These are phyloP conservation scores for Aphelinus atriplicis DNA, from an alignment of 1,140 invertebrate species.

Conservation along the genomic window DNA sequence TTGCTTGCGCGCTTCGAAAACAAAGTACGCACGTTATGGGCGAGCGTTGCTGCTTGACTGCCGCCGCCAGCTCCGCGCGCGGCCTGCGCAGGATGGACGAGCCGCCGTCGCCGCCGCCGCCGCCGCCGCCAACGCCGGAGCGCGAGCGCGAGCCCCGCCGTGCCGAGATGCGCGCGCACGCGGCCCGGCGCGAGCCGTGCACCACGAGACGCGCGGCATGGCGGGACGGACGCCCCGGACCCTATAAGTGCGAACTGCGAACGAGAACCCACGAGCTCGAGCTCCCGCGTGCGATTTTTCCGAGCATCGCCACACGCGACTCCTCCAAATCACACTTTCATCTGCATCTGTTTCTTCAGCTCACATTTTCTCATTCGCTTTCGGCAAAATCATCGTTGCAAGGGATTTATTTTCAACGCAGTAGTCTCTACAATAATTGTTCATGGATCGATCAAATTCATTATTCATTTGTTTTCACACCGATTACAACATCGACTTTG, in stretches of 20 bases:
- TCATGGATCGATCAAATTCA: no score
- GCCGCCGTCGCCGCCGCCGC: constrained; percentile 51
- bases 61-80: constrained; percentile 35
- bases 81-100: constrained; percentile 37
- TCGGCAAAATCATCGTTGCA: no score
- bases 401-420: no score
- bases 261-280: constrained; percentile 60
- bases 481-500: no score
- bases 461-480: no score
- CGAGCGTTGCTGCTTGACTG: not conserved
- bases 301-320: no score
- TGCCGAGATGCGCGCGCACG: constrained; percentile 58
- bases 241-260: constrained; percentile 76
- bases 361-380: no score
- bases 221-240: constrained; percentile 68
- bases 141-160: constrained; percentile 22
- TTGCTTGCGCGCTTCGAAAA: no score
- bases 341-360: no score
- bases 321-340: no score
- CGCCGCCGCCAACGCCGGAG: constrained; percentile 47
- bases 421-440: no score
- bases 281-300: not conserved
- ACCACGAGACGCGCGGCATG: constrained; percentile 27
- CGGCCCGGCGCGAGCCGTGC: constrained; percentile 2
- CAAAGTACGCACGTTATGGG: no score